Conservation (phyloP, 2,888 invertebrate species). For the Ditula angustiorana region DNA sequence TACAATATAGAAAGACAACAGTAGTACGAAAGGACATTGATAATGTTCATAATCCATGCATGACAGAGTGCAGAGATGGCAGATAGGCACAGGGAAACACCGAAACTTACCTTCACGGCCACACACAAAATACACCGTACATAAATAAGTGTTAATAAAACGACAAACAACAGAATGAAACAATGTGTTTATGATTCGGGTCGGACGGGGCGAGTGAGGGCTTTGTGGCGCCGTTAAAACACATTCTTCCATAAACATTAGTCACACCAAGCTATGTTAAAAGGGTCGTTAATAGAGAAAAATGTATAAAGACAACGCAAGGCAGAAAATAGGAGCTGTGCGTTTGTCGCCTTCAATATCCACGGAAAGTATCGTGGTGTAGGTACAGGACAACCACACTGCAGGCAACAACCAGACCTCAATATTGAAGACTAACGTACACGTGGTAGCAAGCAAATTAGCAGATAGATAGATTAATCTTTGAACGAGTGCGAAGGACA, state of each 20-base stretch:
- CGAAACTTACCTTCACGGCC: constrained; percentile 77
- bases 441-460: constrained; percentile 83
- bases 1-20: constrained; percentile 52
- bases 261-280: constrained; percentile 74
- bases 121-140: constrained; percentile 50
- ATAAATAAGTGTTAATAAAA: constrained; percentile 57
- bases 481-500: constrained; percentile 70
- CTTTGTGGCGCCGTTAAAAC: constrained; percentile 50
- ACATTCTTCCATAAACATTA: constrained; percentile 67
- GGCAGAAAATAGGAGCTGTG: constrained; percentile 80
- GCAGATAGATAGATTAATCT: constrained; percentile 79
- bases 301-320: constrained; percentile 77
- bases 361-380: constrained; percentile 64
- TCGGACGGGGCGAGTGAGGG: constrained; percentile 38
- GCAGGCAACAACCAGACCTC: constrained; percentile 82
- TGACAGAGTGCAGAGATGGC: constrained; percentile 59
- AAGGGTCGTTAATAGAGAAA: constrained; percentile 72
- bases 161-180: constrained; percentile 69
- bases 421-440: constrained; percentile 77
- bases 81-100: constrained; percentile 65
- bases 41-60: constrained; percentile 71
- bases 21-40: constrained; percentile 35
- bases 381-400: constrained; percentile 67
- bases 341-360: constrained; percentile 80
- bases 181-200: constrained; percentile 65